Percentiles rank a stretch among this genome's conserved stretches.
These are phyloP conservation scores for Teleogryllus occipitalis DNA, from an alignment of 1,140 invertebrate genomes.

Conservation along the genomic window DNA sequence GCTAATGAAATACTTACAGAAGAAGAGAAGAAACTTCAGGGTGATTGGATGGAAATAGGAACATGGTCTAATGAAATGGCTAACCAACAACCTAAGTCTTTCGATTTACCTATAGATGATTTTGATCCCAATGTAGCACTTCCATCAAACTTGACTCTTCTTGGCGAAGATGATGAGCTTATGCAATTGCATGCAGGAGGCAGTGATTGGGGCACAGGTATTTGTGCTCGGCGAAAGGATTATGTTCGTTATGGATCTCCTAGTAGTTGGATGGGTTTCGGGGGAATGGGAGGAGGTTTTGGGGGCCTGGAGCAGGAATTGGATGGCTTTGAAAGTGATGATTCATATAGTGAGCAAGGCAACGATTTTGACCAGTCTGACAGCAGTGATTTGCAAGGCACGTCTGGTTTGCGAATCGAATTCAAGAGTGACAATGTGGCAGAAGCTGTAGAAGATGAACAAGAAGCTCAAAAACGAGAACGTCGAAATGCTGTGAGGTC, in stretches of 20 bases:
- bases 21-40: constrained; percentile 39
- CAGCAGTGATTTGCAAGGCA: constrained; percentile 21
- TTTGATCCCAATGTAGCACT: constrained; percentile 35
- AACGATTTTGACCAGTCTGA: constrained; percentile 29
- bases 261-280: constrained; percentile 28
- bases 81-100: neutral
- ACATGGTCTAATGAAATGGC: constrained; percentile 88
- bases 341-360: constrained; percentile 25
- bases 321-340: constrained; percentile 34
- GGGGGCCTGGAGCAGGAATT: constrained; percentile 21
- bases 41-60: constrained; percentile 63
- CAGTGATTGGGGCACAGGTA: constrained; percentile 31
- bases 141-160: constrained; percentile 35
- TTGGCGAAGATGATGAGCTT: constrained; percentile 27
- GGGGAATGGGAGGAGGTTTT: constrained; percentile 9
- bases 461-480: constrained; percentile 34
- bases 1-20: constrained; percentile 43
- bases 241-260: constrained; percentile 32
- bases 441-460: constrained; percentile 67
- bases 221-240: constrained; percentile 23
- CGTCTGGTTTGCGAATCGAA: constrained; percentile 55
- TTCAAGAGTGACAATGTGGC: constrained; percentile 76
- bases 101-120: constrained; percentile 25
- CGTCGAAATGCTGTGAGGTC: constrained; percentile 26
- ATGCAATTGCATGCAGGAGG: constrained; percentile 24